These are phyloP conservation scores for Chesias legatella DNA, from an alignment of 2,888 invertebrate genomes.

Conservation along the genomic window DNA sequence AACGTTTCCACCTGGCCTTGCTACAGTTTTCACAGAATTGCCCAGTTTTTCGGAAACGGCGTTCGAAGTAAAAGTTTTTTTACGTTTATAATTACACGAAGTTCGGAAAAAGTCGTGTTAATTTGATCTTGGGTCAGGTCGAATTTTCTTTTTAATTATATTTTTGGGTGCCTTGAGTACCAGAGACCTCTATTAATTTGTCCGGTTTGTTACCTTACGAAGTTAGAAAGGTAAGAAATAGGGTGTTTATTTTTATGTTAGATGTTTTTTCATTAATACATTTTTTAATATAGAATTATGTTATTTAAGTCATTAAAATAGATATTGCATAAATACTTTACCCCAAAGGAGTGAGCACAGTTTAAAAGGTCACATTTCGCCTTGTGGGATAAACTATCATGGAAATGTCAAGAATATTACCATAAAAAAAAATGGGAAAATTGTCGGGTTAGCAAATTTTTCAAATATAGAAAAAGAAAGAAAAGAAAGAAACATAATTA, in stretches of 20 bases:
- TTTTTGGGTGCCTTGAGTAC: conserved; percentile 12
- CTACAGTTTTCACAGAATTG: conserved; percentile 30
- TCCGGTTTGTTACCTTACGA: conserved; percentile 22
- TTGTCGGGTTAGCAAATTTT: too few species aligned
- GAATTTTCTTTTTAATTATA: conserved; percentile 30
- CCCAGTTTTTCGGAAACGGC: conserved; percentile 34
- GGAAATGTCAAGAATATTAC: too few species aligned
- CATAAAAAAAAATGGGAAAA: too few species aligned
- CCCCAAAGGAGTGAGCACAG: too few species aligned
- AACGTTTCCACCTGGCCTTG: conserved; percentile 28
- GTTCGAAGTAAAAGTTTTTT: conserved; percentile 30
- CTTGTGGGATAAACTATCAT: too few species aligned
- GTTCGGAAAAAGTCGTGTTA: conserved; percentile 35
- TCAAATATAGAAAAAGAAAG: too few species aligned
- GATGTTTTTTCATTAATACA: too few species aligned
- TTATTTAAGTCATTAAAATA: too few species aligned
- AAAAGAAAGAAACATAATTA: too few species aligned
- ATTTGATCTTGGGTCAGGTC: conserved; percentile 35
- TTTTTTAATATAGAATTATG: too few species aligned
- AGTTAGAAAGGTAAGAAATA: conserved; percentile 9
- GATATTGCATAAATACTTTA: too few species aligned
- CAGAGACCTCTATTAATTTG: conserved; percentile 25
- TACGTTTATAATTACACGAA: conserved; percentile 38
- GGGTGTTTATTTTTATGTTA: background rate
- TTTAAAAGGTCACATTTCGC: too few species aligned